Evolutionary conservation across 1,140 invertebrate species (phyloP).

Genomic region (Drosophila pruinosa): DNA sequence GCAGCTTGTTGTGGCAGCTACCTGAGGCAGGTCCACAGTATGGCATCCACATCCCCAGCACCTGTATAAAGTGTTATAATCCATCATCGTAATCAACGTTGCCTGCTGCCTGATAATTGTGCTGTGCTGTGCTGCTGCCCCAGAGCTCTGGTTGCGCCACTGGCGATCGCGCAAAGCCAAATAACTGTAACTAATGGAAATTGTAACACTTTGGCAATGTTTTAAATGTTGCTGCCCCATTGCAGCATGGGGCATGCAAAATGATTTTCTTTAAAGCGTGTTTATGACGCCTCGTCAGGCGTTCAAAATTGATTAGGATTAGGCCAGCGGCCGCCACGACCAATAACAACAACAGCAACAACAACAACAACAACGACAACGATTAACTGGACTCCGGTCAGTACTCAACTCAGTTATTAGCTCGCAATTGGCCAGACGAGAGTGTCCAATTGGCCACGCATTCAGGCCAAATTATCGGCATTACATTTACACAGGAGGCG

Average conservation of each 20-base stretch:
- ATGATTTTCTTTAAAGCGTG: conserved; percentile 63
- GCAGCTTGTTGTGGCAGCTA: background rate
- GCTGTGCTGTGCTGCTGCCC: conserved; percentile 33
- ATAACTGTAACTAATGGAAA: conserved; percentile 81
- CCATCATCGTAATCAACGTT: conserved; percentile 78
- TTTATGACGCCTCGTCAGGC: conserved; percentile 77
- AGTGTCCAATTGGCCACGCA: conserved; percentile 55
- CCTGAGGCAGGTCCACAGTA: background rate
- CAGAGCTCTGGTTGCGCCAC: conserved; percentile 46
- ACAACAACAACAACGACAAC: conserved; percentile 35
- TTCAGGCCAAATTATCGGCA: conserved; percentile 69
- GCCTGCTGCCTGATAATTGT: conserved; percentile 57
- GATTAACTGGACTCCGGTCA: conserved; percentile 34
- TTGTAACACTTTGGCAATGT: conserved; percentile 78
- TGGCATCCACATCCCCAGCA: background rate
- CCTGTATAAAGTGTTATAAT: conserved; percentile 74
- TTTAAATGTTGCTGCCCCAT: conserved; percentile 52
- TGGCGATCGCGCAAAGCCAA: conserved; percentile 46
- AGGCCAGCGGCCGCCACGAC: conserved; percentile 47
- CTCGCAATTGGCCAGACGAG: conserved; percentile 15
- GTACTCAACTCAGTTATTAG: conserved; percentile 28
- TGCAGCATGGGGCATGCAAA: conserved; percentile 18
- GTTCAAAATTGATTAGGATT: conserved; percentile 78
- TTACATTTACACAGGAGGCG: conserved; percentile 42
- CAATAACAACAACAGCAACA: conserved; percentile 8